Base-by-base conservation (phyloP, 2,797 vertebrate genomes). In the Labroides dimidiatus region DNA sequence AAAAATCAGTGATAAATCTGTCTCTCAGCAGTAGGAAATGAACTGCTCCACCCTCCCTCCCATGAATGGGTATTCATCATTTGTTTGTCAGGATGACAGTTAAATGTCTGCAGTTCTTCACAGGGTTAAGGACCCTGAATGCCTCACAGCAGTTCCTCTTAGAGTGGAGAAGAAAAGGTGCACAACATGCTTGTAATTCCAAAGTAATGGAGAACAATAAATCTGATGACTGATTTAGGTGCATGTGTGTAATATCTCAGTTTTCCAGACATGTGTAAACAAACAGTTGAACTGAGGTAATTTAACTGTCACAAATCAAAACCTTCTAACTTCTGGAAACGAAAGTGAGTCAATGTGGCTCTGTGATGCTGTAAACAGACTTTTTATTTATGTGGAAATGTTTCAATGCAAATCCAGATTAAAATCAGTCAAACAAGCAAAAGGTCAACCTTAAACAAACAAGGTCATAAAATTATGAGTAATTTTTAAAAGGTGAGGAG, bases 31-130 rank as follows among this genome's bases (percentile, higher is more conserved):
- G n/a, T 42, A 59, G 45, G 23, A 47, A 23, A 17, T 24, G 39
- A 52, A 19, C 12, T 14, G 23, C 42, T 4, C 16, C 15, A 0
- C 14, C n/a, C 8, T 0, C 14, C n/a, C 8, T 39, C 12, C 15
- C 19, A 55, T n/a, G n/a, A n/a, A n/a, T n/a, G n/a, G n/a, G n/a
- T n/a, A n/a, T 75, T 53, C 14, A 0, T 69, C 63, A 51, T 36
- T 14, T 37, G 12, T 20, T 11, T 12, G 16, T 30, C 33, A 47
- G 19, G 48, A 20, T 48, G 43, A 51, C 48, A 64, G 51, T 37
- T 19, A 14, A 50, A 0, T n/a, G 24, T 45, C 2, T 51, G 4
- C 30, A 33, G 30, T 33, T 7, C 30, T 33, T 33, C 30, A 33
- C 30, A 33, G 30, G 30, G 30, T 33, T 33, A 33, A 53, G 42